These are phyloP conservation scores for Eupithecia abbreviata DNA, from an alignment of 2,888 invertebrate genomes.

Conservation along the genomic window DNA sequence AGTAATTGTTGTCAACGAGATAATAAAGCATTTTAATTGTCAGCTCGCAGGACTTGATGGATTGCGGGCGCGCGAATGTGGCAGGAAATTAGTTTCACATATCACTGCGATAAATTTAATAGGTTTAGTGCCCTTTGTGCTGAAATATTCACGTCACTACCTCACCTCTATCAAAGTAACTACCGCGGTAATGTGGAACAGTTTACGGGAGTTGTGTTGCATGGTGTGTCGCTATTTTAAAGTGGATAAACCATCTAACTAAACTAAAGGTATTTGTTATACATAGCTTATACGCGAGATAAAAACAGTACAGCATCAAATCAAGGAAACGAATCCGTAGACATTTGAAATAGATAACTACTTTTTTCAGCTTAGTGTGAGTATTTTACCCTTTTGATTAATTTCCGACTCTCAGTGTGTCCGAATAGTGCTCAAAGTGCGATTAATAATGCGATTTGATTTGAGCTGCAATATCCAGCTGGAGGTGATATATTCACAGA, in stretches of 20 bases:
- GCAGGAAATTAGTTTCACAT: constrained; percentile 50
- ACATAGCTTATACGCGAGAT: not conserved
- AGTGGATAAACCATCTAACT: not conserved
- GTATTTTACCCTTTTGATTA: not conserved
- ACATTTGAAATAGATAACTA: not conserved
- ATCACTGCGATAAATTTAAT: constrained; percentile 52
- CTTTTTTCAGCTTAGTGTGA: not conserved
- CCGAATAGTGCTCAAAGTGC: not conserved
- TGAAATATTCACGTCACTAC: constrained; percentile 29
- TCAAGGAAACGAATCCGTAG: not conserved
- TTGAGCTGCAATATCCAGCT: constrained; percentile 9
- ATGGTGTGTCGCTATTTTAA: not conserved
- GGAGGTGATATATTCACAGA: constrained; percentile 24
- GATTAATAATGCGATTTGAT: constrained; percentile 15
- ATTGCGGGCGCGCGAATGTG: constrained; percentile 47
- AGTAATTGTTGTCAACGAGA: constrained; percentile 47
- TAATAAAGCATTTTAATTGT: constrained; percentile 57
- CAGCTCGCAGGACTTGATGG: constrained; percentile 52
- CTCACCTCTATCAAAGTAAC: constrained; percentile 25
- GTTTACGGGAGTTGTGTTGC: not conserved
- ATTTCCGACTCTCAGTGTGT: constrained; percentile 1
- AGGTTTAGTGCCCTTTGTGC: constrained; percentile 39
- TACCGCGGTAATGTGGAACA: constrained; percentile 11
- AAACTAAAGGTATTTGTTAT: not conserved
- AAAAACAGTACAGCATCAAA: not conserved